These are phyloP conservation scores for Cerceris rybyensis DNA, from an alignment of 2,888 invertebrate species.

Conservation along the genomic window DNA sequence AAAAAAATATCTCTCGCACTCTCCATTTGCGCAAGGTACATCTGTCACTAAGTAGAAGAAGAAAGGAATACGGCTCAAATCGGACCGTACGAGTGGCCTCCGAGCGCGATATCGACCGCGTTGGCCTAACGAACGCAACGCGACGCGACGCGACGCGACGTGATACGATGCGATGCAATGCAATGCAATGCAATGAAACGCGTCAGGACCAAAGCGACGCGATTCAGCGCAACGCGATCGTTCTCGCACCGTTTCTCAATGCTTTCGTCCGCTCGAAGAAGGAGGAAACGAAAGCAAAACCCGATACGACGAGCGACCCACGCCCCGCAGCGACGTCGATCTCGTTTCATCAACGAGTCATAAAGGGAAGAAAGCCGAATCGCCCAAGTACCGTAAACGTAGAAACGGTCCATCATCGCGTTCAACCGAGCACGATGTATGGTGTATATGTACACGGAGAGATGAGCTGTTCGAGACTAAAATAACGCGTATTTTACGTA, in stretches of 20 bases:
- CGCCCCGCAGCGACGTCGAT: not conserved
- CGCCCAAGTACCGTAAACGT: not conserved
- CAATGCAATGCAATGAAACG: not conserved
- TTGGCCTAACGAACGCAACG: not conserved
- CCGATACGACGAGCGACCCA: not conserved
- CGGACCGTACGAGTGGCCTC: constrained; percentile 63
- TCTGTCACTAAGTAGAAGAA: constrained; percentile 71
- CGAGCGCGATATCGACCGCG: constrained; percentile 60
- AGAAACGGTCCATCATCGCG: constrained; percentile 48
- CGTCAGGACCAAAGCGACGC: too few species aligned
- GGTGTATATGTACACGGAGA: constrained; percentile 67
- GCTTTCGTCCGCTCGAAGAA: not conserved
- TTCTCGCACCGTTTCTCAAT: too few species aligned
- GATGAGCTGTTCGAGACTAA: constrained; percentile 72
- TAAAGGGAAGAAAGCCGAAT: not conserved
- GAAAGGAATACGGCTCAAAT: constrained; percentile 67
- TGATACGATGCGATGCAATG: not conserved
- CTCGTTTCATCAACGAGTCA: not conserved
- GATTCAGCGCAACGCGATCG: too few species aligned
- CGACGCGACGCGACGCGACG: not conserved
- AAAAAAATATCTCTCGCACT: constrained; percentile 60
- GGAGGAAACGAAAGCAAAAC: not conserved
- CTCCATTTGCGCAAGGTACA: constrained; percentile 60
- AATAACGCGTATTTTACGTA: constrained; percentile 53
- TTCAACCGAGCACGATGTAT: constrained; percentile 58